These are phyloP conservation scores for Catalaphyllia jardinei DNA, from an alignment of 64 coral and sea anemone genomes.

Conservation along the genomic window DNA sequence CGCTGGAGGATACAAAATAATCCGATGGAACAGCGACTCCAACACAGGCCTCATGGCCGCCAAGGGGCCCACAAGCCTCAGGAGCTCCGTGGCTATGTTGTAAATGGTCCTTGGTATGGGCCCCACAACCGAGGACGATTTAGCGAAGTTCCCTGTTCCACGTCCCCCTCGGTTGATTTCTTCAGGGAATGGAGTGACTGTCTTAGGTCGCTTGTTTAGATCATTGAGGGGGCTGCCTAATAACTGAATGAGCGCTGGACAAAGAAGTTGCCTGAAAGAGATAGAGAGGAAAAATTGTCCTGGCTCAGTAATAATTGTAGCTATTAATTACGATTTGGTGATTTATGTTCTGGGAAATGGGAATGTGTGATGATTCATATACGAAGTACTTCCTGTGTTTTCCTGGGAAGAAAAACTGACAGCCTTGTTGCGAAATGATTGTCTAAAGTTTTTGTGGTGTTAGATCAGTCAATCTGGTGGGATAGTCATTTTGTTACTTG, in stretches of 20 bases:
- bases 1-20: slow-evolving; percentile 94
- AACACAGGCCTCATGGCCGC: slow-evolving; percentile 93
- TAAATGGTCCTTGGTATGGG: slow-evolving; percentile 92
- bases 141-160: slow-evolving; percentile 76
- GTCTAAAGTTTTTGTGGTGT: too few species aligned
- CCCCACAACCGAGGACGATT: slow-evolving; percentile 68
- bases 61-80: slow-evolving; percentile 85
- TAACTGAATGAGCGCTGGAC: slow-evolving; percentile 91
- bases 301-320: too few species aligned
- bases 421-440: too few species aligned
- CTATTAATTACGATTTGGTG: too few species aligned
- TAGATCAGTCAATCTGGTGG: too few species aligned
- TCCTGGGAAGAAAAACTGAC: too few species aligned
- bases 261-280: slow-evolving; percentile 87
- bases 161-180: slow-evolving; percentile 90
- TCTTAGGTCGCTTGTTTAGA: slow-evolving; percentile 76
- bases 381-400: neutral
- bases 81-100: slow-evolving; percentile 94
- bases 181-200: slow-evolving; percentile 52
- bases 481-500: too few species aligned
- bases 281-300: neutral
- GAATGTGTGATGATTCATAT: neutral
- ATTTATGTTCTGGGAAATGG: neutral
- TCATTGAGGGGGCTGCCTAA: slow-evolving; percentile 95
- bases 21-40: slow-evolving; percentile 96